phyloP scores from a whole-genome alignment of 2,888 invertebrate species.

The Leptinotarsa juncta region DNA sequence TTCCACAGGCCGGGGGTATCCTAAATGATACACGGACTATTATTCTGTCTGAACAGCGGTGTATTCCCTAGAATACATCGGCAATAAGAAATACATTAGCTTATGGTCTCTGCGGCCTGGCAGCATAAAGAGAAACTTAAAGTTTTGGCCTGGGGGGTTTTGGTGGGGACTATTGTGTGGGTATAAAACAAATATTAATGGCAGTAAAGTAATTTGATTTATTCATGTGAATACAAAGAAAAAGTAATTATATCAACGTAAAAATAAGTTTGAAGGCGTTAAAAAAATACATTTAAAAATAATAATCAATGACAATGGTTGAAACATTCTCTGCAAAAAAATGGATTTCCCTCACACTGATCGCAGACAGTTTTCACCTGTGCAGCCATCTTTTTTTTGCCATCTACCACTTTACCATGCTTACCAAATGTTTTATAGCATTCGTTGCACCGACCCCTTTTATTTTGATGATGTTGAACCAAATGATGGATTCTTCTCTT shows the following conservation, averaged over 20 bases:
- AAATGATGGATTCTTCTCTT: background rate
- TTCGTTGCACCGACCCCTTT: slow-evolving; percentile 19
- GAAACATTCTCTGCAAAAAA: slow-evolving; percentile 17
- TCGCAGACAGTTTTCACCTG: slow-evolving; percentile 15
- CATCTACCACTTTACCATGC: slow-evolving; percentile 17
- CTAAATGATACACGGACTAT: slow-evolving; percentile 21
- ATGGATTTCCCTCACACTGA: slow-evolving; percentile 19
- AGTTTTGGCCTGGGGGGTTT: slow-evolving; percentile 3
- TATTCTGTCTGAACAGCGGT: slow-evolving; percentile 18
- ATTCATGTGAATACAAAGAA: too few species aligned
- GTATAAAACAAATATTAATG: too few species aligned
- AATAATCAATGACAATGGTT: slow-evolving; percentile 14
- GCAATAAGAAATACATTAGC: too few species aligned
- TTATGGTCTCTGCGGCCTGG: too few species aligned
- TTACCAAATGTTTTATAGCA: slow-evolving; percentile 18
- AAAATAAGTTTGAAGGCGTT: slow-evolving; percentile 10
- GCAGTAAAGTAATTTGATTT: too few species aligned
- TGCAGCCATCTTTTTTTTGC: slow-evolving; percentile 11
- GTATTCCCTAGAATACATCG: too few species aligned
- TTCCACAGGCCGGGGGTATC: slow-evolving; percentile 22
- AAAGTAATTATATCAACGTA: too few species aligned
- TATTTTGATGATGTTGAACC: slow-evolving; percentile 9
- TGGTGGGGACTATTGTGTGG: background rate
- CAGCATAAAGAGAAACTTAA: background rate
- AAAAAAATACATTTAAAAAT: slow-evolving; percentile 4